Conservation (phyloP, 2,888 invertebrate species). For the Torymus aiolomorphi region DNA sequence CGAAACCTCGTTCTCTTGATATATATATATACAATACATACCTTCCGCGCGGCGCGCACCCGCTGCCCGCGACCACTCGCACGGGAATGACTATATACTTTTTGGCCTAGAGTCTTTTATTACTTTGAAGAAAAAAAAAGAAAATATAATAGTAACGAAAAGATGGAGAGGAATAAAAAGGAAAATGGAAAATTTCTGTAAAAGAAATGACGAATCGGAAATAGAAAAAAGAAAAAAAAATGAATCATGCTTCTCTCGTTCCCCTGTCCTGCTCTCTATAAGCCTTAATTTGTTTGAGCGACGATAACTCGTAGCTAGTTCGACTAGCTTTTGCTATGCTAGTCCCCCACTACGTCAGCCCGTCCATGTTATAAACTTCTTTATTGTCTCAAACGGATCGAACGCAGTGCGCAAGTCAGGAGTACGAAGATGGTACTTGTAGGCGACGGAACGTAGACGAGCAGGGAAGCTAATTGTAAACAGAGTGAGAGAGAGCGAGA, state of each 20-base stretch:
- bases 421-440: too few species aligned
- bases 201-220: neutral
- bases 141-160: too few species aligned
- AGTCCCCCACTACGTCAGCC: constrained; percentile 70
- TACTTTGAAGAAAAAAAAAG: constrained; percentile 26
- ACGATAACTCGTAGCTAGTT: constrained; percentile 66
- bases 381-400: constrained; percentile 42
- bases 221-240: constrained; percentile 5
- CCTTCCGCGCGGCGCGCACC: neutral
- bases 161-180: too few species aligned
- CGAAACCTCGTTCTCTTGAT: constrained; percentile 15
- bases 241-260: constrained; percentile 40
- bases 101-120: constrained; percentile 44
- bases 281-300: constrained; percentile 49
- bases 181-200: neutral
- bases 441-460: neutral
- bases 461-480: neutral
- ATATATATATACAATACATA: constrained; percentile 11
- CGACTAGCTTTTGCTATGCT: constrained; percentile 67
- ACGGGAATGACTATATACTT: neutral
- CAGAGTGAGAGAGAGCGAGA: constrained; percentile 8
- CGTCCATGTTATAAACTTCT: constrained; percentile 67
- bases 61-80: neutral
- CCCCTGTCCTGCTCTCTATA: constrained; percentile 39
- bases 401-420: neutral